Evolutionary conservation across 2,888 invertebrate genomes (phyloP).

Genomic region (Pharmacophagus antenor): DNA sequence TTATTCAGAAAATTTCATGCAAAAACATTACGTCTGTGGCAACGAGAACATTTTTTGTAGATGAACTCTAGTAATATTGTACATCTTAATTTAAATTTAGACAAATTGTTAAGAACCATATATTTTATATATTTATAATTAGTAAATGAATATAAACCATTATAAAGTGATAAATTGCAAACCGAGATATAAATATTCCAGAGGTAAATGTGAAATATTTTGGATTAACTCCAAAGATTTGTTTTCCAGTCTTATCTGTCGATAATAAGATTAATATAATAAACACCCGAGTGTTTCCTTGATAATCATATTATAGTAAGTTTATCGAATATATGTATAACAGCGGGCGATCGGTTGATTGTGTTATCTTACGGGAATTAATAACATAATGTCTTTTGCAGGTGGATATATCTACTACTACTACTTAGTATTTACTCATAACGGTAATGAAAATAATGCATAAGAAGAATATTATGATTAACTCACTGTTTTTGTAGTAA

Average conservation of each 20-base stretch:
- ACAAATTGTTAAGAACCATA: not conserved
- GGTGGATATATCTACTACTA: conserved; percentile 49
- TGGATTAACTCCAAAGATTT: conserved; percentile 24
- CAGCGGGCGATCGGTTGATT: conserved; percentile 20
- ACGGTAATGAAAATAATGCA: conserved; percentile 51
- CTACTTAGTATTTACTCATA: conserved; percentile 48
- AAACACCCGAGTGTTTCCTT: conserved; percentile 28
- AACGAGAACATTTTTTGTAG: conserved; percentile 4
- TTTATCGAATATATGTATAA: conserved; percentile 22
- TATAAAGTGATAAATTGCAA: not conserved
- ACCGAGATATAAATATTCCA: not conserved
- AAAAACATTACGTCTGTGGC: conserved; percentile 5
- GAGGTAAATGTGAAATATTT: conserved; percentile 20
- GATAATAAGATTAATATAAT: conserved; percentile 31
- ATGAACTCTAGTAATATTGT: not conserved
- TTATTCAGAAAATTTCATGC: conserved; percentile 9
- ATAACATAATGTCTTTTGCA: conserved; percentile 57
- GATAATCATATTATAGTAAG: conserved; percentile 23
- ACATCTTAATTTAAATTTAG: not conserved
- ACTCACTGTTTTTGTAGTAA: conserved; percentile 51
- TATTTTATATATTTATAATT: not conserved
- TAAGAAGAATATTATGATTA: conserved; percentile 44
- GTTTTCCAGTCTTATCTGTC: conserved; percentile 34
- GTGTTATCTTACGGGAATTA: conserved; percentile 37
- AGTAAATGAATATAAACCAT: not conserved